Evolutionary conservation across 2,888 invertebrate genomes (phyloP).

Genomic region (Torymus tubicola): DNA sequence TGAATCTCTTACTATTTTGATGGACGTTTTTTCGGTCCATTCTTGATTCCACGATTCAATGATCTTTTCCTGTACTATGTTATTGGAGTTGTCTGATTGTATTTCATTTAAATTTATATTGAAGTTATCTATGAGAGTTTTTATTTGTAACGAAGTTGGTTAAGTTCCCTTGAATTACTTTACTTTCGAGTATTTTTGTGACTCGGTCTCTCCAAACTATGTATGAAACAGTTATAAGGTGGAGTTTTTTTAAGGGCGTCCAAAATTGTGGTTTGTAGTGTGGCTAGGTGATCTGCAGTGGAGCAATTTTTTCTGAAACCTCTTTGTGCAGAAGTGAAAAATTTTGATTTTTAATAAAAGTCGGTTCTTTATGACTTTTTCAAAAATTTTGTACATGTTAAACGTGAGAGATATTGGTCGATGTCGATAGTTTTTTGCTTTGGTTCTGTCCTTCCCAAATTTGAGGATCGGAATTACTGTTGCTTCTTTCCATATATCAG

Average conservation of each 20-base stretch:
- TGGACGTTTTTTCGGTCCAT: too few relatives aligned
- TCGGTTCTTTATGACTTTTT: neutral
- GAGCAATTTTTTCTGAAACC: neutral
- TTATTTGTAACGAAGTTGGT: too few relatives aligned
- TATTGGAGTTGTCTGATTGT: too few relatives aligned
- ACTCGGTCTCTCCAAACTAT: conserved; percentile 1
- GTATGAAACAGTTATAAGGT: neutral
- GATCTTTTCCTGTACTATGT: too few relatives aligned
- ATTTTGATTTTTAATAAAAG: neutral
- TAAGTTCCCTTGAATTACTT: neutral
- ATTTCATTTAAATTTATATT: too few relatives aligned
- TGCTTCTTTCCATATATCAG: conserved; percentile 32
- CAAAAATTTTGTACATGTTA: neutral
- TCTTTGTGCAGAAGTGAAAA: neutral
- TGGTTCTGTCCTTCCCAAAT: neutral
- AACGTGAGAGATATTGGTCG: neutral
- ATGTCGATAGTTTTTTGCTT: neutral
- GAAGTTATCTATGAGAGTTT: too few relatives aligned
- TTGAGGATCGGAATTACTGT: neutral
- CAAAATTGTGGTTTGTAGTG: neutral
- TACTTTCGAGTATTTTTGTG: neutral
- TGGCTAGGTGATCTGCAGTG: neutral
- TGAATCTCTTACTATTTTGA: too few relatives aligned
- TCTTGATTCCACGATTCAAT: too few relatives aligned
- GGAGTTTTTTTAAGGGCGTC: neutral